phyloP scores from a whole-genome alignment of 1,140 invertebrate species.

The Drosophila equinoxialis region DNA sequence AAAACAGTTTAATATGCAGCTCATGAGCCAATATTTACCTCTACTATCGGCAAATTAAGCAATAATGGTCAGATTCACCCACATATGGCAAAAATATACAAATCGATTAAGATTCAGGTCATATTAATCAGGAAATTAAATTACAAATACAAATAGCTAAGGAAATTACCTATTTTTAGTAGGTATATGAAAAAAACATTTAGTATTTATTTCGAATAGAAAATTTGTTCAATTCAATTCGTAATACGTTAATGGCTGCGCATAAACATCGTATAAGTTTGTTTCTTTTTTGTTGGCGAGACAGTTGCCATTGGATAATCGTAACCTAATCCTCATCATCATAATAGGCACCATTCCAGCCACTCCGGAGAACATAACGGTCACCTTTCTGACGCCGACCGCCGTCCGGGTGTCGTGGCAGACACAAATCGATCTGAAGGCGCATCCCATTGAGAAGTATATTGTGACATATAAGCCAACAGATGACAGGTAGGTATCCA shows the following conservation, averaged over 20 bases:
- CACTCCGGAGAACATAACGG: constrained; percentile 92
- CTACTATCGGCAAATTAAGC: too few relatives aligned
- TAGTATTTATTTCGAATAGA: too few relatives aligned
- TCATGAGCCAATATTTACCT: too few relatives aligned
- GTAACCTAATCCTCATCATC: constrained; percentile 48
- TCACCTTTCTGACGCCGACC: constrained; percentile 92
- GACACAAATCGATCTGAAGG: constrained; percentile 87
- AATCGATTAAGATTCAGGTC: too few relatives aligned
- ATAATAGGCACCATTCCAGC: constrained; percentile 89
- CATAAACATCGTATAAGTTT: constrained; percentile 1
- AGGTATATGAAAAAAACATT: too few relatives aligned
- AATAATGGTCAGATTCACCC: too few relatives aligned
- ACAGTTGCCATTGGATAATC: constrained; percentile 25
- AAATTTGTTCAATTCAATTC: background rate
- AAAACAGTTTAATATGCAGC: too few relatives aligned
- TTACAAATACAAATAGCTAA: too few relatives aligned
- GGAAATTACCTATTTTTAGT: too few relatives aligned
- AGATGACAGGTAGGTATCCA: constrained; percentile 81
- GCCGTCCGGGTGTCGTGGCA: constrained; percentile 92
- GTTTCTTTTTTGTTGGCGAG: background rate
- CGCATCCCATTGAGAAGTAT: constrained; percentile 90
- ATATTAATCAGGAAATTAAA: too few relatives aligned
- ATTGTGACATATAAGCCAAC: constrained; percentile 89
- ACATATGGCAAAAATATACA: too few relatives aligned
- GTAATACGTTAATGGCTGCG: background rate